Base-by-base conservation (phyloP, 1,140 invertebrate species). In the Harlomillsia oculata region DNA sequence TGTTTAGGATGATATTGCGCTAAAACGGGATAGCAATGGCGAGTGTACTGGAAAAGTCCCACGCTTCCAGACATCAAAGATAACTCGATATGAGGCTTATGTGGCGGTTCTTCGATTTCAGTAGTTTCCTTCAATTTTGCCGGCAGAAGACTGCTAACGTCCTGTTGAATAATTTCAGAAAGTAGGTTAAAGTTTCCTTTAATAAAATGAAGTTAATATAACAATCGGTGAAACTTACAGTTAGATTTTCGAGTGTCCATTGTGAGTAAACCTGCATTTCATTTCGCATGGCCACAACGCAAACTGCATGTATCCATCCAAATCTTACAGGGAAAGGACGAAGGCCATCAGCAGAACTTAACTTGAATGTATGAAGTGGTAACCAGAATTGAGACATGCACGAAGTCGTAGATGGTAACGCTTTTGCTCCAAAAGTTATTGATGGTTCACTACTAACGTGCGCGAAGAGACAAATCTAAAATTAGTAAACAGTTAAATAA, bases 211-310 rank as follows among this genome's bases (percentile, higher is more conserved):
- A 29, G 11, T 48, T 48, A 49, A 30, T 29, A 20, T 16, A 2
- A 41, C 36, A 55, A 40, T 23, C 11, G 11, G 20, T 46, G 44
- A 41, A 25, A 66, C 67, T 66, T 66, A 73, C 72, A 37, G 54
- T 67, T 36, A 66, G 44, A 54, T 62, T 64, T 40, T 66, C 62
- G 25, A 64, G 51, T 82, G 81, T 89, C 95, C 96, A 99, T 70
- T 99, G 96, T 0, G 92, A 95, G 69, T 97, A 99, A 0, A 98
- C 92, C 67, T 98, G 92, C 91, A 99, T 97, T 72, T 99, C 96
- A 28, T 93, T 98, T 69, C 97, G 92, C 93, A 99, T 97, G 21
- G 94, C 96, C 5, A 98, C 92, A 0, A 99, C 90, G 3, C 99
- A 75, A 60, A 99, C 93, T 3, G 96, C 96, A 28, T 95, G 78